Conservation (phyloP, 2,113 vertebrate genomes). For the Cercocebus atys region DNA sequence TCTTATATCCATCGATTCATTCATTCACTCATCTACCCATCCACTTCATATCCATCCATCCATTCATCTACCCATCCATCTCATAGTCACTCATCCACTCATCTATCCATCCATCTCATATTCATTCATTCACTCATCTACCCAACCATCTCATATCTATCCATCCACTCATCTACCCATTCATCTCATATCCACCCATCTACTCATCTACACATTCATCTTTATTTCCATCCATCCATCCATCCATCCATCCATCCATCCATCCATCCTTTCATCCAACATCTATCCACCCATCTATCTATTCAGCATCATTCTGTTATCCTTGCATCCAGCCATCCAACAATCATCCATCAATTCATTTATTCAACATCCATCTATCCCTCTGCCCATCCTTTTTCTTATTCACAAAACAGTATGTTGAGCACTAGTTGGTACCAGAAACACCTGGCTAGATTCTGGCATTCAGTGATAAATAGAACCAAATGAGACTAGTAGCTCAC, state of each 20-base stretch:
- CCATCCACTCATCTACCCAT: no score
- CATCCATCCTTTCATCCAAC: neutral
- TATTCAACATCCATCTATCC: neutral
- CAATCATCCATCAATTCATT: neutral
- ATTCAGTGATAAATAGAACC: neutral
- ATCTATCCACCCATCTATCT: neutral
- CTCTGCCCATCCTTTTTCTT: neutral
- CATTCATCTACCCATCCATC: neutral
- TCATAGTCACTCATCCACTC: neutral
- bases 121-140: no score
- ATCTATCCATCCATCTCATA: neutral
- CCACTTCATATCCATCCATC: fast-evolving
- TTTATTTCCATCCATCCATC: neutral
- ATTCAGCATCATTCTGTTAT: neutral
- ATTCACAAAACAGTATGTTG: neutral
- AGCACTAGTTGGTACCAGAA: neutral
- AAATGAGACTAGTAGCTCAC: neutral
- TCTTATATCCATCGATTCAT: fast-evolving
- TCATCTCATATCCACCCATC: no score
- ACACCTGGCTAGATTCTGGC: neutral
- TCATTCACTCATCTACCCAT: neutral
- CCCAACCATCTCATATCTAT: no score
- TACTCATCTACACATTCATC: neutral
- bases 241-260: no score
- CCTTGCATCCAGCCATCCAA: neutral